These are phyloP conservation scores for Eulemur albifrons DNA, from an alignment of 2,797 vertebrate genomes.

Conservation along the genomic window DNA sequence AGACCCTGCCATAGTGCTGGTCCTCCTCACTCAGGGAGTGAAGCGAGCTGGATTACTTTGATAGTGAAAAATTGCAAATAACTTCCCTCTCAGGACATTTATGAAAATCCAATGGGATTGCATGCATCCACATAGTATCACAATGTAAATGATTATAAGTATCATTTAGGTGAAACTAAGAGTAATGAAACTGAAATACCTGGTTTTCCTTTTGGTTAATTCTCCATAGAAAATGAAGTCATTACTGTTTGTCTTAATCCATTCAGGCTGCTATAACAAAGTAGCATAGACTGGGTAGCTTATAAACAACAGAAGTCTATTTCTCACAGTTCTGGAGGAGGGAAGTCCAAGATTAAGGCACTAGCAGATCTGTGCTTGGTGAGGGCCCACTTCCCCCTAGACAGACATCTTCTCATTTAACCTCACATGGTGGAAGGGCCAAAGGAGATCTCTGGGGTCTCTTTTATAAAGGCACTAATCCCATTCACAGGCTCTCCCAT, in stretches of 20 bases:
- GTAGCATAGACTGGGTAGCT: not conserved
- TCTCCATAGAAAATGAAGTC: not conserved
- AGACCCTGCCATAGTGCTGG: not conserved
- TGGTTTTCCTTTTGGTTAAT: not conserved
- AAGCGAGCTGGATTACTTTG: not conserved
- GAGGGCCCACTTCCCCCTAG: not conserved
- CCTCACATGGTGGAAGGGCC: not conserved
- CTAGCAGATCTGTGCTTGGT: not conserved
- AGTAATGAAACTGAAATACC: not conserved
- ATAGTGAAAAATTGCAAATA: not conserved
- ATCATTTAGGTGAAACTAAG: not conserved
- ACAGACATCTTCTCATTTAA: not conserved
- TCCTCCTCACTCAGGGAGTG: not conserved
- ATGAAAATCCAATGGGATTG: not conserved
- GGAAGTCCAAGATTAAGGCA: not conserved
- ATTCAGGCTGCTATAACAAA: not conserved
- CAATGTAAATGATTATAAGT: not conserved
- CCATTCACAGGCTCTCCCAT: not conserved
- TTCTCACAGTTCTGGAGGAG: not conserved
- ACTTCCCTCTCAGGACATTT: not conserved
- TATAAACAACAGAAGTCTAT: not conserved
- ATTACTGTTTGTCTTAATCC: not conserved
- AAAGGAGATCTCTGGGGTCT: not conserved
- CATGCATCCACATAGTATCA: not conserved
- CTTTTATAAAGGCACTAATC: not conserved